phyloP scores from a whole-genome alignment of 1,140 invertebrate species.

The Zaprionus gabonicus region DNA sequence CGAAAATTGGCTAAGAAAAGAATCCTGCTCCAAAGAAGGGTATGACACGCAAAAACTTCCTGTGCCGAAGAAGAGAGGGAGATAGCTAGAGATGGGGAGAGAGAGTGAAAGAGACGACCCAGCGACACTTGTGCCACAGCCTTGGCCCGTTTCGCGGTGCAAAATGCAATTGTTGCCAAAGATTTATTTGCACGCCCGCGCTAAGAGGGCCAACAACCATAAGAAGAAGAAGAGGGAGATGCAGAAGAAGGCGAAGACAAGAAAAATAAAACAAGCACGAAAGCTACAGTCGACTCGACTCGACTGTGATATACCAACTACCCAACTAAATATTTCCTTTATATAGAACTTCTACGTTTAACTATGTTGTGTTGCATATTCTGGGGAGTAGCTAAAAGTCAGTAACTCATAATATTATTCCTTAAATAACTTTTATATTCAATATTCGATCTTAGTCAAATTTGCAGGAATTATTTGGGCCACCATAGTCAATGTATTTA shows the following conservation, averaged over 20 bases:
- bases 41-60: conserved; percentile 23
- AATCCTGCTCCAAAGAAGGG: conserved; percentile 58
- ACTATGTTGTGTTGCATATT: no score
- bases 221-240: neutral
- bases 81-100: neutral
- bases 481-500: no score
- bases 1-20: conserved; percentile 56
- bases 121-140: conserved; percentile 59
- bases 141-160: conserved; percentile 57
- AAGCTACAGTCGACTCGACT: no score
- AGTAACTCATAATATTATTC: no score
- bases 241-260: neutral
- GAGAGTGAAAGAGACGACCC: neutral
- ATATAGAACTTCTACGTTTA: no score
- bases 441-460: no score
- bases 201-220: conserved; percentile 21
- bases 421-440: no score
- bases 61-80: neutral
- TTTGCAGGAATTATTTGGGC: no score
- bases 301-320: no score
- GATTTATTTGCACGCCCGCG: conserved; percentile 80
- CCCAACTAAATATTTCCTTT: no score
- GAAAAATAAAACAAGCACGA: no score
- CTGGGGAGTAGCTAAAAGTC: no score
- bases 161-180: conserved; percentile 71